Base-by-base conservation (phyloP, 2,113 vertebrate species). In the Pangasianodon hypophthalmus region DNA sequence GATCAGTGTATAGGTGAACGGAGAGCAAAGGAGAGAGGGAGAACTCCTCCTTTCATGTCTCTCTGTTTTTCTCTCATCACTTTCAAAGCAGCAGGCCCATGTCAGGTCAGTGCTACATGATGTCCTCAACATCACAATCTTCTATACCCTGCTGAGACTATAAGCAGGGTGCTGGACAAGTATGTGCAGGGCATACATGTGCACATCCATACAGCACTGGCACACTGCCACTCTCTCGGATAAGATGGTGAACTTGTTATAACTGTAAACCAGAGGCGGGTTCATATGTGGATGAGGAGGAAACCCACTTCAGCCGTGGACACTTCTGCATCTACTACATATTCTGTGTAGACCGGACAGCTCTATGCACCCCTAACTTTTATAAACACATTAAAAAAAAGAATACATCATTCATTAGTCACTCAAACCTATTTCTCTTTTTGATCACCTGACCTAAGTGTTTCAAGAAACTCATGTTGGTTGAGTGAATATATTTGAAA, bases 41-140 rank as follows among this genome's bases (percentile, higher is more conserved):
- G 60, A 80, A 58, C 24, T 85, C 44, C 58, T 87, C 73, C 86
- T 91, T 90, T 92, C 90, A 93, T 88, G 89, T 90, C 77, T 69
- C 85, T 86, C 60, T 89, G 71, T 69, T 32, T 85, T 56, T 88
- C 62, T 86, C 84, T 82, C 64, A 88, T 88, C 87, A 69, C 91
- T 90, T 89, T 89, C 85, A 90, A 92, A 92, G 92, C 84, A 81
- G 85, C 84, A 82, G 54, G 91, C 84, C 84, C 87, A 87, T 89
- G 87, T 91, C 90, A 91, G 92, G 91, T 92, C 91, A 91, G 90
- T 88, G 89, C 90, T 91, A 85, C 91, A 89, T 85, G 79, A 91
- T 89, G 84, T 90, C 85, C 87, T 88, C 85, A 71, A 87, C 21
- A 89, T 92, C 91, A 29, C 88, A 91, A 91, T 90, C 87, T 88